Evolutionary conservation across 2,797 vertebrate species (phyloP), one percentile per base, ranked within the genome.

Genomic region (Phrynocephalus forsythii): DNA sequence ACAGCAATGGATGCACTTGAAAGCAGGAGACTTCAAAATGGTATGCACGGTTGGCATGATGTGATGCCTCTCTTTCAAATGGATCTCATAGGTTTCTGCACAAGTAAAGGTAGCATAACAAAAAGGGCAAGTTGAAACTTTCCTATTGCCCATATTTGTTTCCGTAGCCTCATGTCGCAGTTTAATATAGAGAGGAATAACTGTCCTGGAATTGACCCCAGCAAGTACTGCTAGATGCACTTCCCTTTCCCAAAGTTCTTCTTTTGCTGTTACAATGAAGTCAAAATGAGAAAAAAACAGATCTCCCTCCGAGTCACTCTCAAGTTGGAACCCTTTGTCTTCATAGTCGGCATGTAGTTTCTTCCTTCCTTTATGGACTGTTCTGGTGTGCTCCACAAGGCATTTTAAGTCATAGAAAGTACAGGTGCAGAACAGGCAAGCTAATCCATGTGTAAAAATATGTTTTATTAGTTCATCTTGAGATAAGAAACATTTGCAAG

Each of bases 1-100:
- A 0, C 98, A 98, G 94, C 99, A 99, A 96, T 99, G 98, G 91
- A 99, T 98, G 93, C 99, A 99, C 94, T 99, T 99, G 95, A 98
- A 99, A 9, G 98, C 98, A 6, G 99, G 98, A 0, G 98, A 98
- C 93, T 98, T 98, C 28, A 99, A 95, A 86, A 99, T 98, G 0
- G 98, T 98, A 28, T 99, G 99, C 26, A 99, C 97, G 0, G 98
- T 99, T 0, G 99, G 98, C 68, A 98, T 98, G 22, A 99, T 98
- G 56, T 98, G 98, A 95, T 99, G 99, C 89, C 98, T 97, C 84
- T 98, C 98, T 90, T 98, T 98, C 92, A 99, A 95, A 92, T 99
- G 99, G 86, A 96, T 95, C 33, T 99, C 97, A 50, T 99, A 98
- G 8, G 95, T 94, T 33, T 97, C 96, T 3, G 96, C 96, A 15